These are phyloP conservation scores for Picathartes gymnocephalus DNA, from an alignment of 2,113 vertebrate species.

Conservation along the genomic window DNA sequence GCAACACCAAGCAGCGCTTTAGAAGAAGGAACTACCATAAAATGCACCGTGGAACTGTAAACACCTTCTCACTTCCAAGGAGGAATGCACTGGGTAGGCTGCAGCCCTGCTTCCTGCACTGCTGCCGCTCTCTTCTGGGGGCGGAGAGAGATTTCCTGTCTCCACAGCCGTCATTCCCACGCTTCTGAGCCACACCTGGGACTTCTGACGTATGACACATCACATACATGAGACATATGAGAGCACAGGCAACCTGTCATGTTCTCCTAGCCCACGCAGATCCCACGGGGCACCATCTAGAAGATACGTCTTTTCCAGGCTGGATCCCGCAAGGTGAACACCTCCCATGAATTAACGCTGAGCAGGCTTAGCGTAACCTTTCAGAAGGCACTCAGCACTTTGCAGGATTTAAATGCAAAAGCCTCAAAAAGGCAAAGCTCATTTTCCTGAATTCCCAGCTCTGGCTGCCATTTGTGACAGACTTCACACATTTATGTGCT, in stretches of 20 bases:
- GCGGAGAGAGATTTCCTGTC: neutral
- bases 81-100: neutral
- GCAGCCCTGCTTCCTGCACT: neutral
- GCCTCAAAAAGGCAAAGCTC: conserved; percentile 58
- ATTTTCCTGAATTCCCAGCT: conserved; percentile 58
- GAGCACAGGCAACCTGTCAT: neutral
- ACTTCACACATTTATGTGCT: conserved; percentile 65
- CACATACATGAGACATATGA: neutral
- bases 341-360: neutral
- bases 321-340: conserved; percentile 4
- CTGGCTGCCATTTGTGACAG: conserved; percentile 63
- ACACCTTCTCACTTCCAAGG: neutral
- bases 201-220: neutral
- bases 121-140: rapidly evolving
- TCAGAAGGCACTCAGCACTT: conserved; percentile 30
- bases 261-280: neutral
- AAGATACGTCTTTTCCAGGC: neutral
- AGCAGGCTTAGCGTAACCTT: conserved; percentile 20
- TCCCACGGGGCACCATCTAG: neutral
- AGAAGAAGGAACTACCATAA: neutral
- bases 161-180: neutral
- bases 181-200: neutral
- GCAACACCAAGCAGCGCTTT: neutral
- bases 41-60: rapidly evolving
- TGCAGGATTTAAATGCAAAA: conserved; percentile 49